Evolutionary conservation across 2,888 invertebrate species (phyloP).

Genomic region (Alloscopus bannaensis): DNA sequence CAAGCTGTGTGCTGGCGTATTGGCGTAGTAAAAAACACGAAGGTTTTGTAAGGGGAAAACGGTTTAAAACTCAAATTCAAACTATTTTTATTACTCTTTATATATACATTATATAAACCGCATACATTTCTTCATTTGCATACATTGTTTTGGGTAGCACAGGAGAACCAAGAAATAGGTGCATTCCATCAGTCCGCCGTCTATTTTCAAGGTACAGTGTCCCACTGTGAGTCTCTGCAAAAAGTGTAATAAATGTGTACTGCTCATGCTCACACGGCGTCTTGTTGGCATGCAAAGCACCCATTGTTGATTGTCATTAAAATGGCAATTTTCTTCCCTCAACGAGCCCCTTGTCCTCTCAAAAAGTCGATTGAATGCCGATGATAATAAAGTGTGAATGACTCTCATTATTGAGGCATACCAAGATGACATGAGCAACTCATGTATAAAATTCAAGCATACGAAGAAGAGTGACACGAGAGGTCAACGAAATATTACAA

Average conservation of each 20-base stretch:
- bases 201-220: slow-evolving; percentile 28
- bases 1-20: no score
- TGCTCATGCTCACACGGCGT: no score
- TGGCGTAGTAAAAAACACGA: slow-evolving; percentile 4
- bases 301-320: slow-evolving; percentile 51
- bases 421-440: no score
- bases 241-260: slow-evolving; percentile 24
- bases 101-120: slow-evolving; percentile 21
- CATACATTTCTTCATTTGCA: slow-evolving; percentile 27
- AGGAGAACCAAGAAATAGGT: no score
- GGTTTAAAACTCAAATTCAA: neutral
- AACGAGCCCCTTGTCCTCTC: no score
- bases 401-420: slow-evolving; percentile 3
- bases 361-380: no score
- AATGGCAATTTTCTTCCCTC: slow-evolving; percentile 42
- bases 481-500: slow-evolving; percentile 14
- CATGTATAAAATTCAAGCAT: no score
- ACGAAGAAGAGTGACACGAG: neutral
- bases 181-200: neutral
- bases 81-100: neutral
- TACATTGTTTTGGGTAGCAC: slow-evolving; percentile 25
- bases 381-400: slow-evolving; percentile 18
- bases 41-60: slow-evolving; percentile 20
- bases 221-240: slow-evolving; percentile 58
- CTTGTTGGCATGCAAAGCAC: neutral